These are phyloP conservation scores for Cettia cetti DNA, from an alignment of 2,113 vertebrate species.

Conservation along the genomic window DNA sequence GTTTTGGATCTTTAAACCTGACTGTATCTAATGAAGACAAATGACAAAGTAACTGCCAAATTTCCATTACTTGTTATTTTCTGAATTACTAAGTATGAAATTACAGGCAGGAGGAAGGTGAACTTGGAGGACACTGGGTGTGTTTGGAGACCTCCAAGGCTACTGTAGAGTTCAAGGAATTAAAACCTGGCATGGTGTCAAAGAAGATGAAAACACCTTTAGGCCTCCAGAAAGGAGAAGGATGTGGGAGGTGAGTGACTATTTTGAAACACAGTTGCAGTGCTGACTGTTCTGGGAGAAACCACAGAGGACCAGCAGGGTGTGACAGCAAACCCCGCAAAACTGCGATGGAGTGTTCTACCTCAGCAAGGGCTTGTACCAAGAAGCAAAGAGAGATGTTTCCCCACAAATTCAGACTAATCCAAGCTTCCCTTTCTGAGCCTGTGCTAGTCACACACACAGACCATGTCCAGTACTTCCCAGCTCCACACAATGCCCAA, in stretches of 20 bases:
- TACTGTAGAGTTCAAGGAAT: not conserved
- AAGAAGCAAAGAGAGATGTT: not conserved
- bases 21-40: not conserved
- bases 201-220: not conserved
- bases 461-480: not conserved
- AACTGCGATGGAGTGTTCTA: accelerated
- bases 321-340: not conserved
- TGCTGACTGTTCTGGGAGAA: not conserved
- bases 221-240: not conserved
- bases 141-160: not conserved
- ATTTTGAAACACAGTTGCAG: not conserved
- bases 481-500: not conserved
- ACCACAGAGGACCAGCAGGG: not conserved
- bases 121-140: not conserved
- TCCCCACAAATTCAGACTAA: not conserved
- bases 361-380: not conserved
- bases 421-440: not conserved
- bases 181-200: not conserved
- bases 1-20: not conserved
- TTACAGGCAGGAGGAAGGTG: not conserved
- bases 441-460: not conserved
- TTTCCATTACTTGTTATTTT: not conserved
- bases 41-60: not conserved
- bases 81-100: not conserved
- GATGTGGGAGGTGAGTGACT: not conserved